Conservation (phyloP, 2,797 vertebrate genomes). For the Gouania willdenowi region DNA sequence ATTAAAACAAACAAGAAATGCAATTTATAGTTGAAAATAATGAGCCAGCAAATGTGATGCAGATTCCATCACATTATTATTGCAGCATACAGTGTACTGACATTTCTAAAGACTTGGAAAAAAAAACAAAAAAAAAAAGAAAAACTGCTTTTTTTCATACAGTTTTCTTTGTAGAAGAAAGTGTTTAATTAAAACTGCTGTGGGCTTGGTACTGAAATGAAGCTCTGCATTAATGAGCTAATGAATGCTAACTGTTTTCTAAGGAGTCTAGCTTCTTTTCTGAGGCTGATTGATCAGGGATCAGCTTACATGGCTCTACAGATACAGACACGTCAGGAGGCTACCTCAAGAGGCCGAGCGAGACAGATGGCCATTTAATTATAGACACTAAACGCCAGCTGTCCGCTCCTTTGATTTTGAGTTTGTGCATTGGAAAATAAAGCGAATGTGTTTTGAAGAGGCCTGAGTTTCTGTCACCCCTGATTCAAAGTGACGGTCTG, state of each 20-base stretch:
- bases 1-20: constrained; percentile 51
- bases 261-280: constrained; percentile 25
- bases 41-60: constrained; percentile 61
- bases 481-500: no score
- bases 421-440: no score
- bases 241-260: constrained; percentile 32
- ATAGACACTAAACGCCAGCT: constrained; percentile 30
- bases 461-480: no score
- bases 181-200: constrained; percentile 55
- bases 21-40: constrained; percentile 49
- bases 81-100: constrained; percentile 58
- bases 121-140: no score
- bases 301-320: constrained; percentile 42
- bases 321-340: constrained; percentile 40
- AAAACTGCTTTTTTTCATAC: constrained; percentile 39
- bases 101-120: constrained; percentile 60
- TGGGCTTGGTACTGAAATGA: constrained; percentile 63
- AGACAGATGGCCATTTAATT: constrained; percentile 40
- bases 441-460: no score
- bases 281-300: constrained; percentile 44
- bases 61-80: constrained; percentile 38
- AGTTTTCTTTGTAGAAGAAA: constrained; percentile 54
- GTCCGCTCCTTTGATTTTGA: constrained; percentile 23
- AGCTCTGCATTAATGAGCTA: constrained; percentile 57
- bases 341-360: constrained; percentile 52